Evolutionary conservation across 2,113 vertebrate genomes (phyloP), one percentile per base, ranked within the genome.

Genomic region (Sorex araneus): DNA sequence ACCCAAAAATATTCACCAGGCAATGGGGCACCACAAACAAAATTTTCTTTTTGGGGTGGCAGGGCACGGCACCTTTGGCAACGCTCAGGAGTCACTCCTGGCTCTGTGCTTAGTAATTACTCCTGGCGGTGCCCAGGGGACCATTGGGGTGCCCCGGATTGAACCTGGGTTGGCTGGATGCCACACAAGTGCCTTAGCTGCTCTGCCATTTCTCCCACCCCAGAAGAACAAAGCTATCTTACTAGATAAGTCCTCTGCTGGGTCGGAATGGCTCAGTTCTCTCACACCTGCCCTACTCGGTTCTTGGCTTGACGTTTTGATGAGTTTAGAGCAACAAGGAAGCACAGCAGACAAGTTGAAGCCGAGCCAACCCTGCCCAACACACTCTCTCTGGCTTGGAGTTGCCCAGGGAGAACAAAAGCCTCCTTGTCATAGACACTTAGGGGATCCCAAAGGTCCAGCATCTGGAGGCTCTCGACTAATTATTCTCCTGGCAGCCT

Each of bases 391-490:
- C 69, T 32, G 67, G 7, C 27, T 79, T 32, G 25, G 60, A 80
- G 13, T 43, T 84, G 13, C 6, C 30, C 75, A 36, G 36, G 27
- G n/a, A 69, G 15, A 30, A 34, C 50, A 18, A 25, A 25, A 64
- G 18, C 16, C 30, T 79, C 25, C 54, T 34, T 54, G 23, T 64
- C 40, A 32, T 8, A 30, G 28, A 83, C 74, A 67, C 11, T 10
- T 71, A 32, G 40, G 36, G 18, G n/a, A 76, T 40, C 30, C 69
- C 69, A 66, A 50, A 84, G 28, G 25, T 75, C 63, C 7, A 67
- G 84, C 63, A 54, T 34, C 45, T 28, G 28, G 54, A 82, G n/a
- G 50, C 64, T 77, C 18, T 69, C 91, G 64, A n/a, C 54, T 85
- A 77, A 67, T 6, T 78, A 23, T 60, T 85, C 28, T 60, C 18